Evolutionary conservation across 2,113 vertebrate species (phyloP).

Genomic region (Rutilus rutilus): DNA sequence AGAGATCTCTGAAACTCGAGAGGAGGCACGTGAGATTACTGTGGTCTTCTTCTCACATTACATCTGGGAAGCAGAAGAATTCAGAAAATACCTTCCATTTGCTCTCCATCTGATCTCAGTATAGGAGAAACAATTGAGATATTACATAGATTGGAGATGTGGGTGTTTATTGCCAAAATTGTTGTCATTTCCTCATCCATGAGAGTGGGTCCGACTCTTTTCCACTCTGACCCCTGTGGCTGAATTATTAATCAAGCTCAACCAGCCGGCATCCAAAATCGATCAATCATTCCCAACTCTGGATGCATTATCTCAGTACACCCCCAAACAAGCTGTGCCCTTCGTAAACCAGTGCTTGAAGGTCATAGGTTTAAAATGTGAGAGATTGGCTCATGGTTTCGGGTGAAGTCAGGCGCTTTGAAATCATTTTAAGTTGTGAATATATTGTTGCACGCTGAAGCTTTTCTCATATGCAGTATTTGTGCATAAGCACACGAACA

Average conservation of each 20-base stretch:
- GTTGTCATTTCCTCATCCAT: background rate
- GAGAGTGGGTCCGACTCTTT: background rate
- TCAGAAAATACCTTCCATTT: background rate
- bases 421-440: background rate
- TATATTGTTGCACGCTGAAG: background rate
- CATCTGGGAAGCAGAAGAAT: background rate
- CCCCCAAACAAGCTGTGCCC: background rate
- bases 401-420: background rate
- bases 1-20: too few species aligned
- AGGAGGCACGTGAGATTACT: background rate
- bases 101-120: too few species aligned
- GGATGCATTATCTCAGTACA: conserved; percentile 9
- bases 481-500: background rate
- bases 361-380: background rate
- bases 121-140: background rate
- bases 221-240: background rate
- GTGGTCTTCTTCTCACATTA: background rate
- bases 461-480: background rate
- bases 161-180: background rate
- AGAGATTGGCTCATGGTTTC: background rate
- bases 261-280: conserved; percentile 31
- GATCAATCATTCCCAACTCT: conserved; percentile 18
- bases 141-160: background rate
- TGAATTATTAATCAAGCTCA: conserved; percentile 33
- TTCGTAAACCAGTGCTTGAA: background rate